Evolutionary conservation across 2,113 vertebrate genomes (phyloP).

Genomic region (Notarius quadriscutis): DNA sequence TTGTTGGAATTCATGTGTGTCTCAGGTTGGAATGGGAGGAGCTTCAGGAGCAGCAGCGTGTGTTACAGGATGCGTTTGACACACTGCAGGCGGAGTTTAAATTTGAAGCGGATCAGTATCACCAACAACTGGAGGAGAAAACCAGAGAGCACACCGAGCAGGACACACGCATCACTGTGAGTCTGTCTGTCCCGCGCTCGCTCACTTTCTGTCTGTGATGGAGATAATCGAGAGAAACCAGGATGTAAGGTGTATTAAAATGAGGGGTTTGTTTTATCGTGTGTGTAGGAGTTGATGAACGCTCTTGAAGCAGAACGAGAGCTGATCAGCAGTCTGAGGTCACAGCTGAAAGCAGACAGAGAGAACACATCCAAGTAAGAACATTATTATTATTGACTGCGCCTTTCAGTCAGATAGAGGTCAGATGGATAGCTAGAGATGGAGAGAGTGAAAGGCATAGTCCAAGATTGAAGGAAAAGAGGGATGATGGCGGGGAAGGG

Average conservation of each 20-base stretch:
- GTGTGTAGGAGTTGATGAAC: slow-evolving; percentile 76
- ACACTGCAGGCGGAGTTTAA: slow-evolving; percentile 88
- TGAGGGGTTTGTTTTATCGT: not conserved
- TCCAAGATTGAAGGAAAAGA: not conserved
- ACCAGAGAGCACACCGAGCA: slow-evolving; percentile 76
- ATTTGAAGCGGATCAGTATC: slow-evolving; percentile 85
- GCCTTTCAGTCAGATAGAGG: too few species aligned
- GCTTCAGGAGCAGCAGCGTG: slow-evolving; percentile 83
- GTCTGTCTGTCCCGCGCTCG: not conserved
- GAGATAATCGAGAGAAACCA: not conserved
- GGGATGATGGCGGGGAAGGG: not conserved
- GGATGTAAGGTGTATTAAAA: not conserved
- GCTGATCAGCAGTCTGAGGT: slow-evolving; percentile 75
- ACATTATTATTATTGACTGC: not conserved
- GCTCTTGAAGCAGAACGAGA: slow-evolving; percentile 82
- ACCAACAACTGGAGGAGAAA: slow-evolving; percentile 77
- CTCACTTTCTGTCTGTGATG: not conserved
- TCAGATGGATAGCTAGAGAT: not conserved
- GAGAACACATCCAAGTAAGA: slow-evolving; percentile 90
- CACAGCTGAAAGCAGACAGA: slow-evolving; percentile 86
- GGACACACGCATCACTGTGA: slow-evolving; percentile 78
- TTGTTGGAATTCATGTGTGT: not conserved
- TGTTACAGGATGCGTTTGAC: slow-evolving; percentile 88
- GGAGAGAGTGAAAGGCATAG: not conserved
- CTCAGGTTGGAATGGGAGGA: slow-evolving; percentile 87